Evolutionary conservation across 1,140 invertebrate genomes (phyloP), one percentile per base, ranked within the genome.

Genomic region (Rhynchophorus ferrugineus): DNA sequence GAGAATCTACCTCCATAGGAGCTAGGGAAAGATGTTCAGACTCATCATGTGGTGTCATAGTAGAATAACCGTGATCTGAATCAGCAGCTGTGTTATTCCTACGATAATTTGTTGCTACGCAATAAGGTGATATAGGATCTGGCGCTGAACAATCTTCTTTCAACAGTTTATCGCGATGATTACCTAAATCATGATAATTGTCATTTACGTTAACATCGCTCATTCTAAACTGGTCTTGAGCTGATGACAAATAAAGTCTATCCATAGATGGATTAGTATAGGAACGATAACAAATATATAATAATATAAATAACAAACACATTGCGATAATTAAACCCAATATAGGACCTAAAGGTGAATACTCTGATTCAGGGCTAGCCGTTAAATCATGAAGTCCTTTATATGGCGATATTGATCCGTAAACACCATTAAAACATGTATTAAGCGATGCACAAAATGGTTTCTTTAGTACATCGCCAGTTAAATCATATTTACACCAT

Each of bases 1-100:
- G 69, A 21, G 76, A 69, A 50, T 80, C 71, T 29, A 78, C 73
- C 61, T 82, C 80, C 20, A 78, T 76, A 3, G 80, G 71, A 13
- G 83, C 83, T 55, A 88, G 85, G 6, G 83, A 84, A 38, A 84
- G 79, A 56, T 86, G 83, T 62, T 91, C 89, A 2, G 80, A 82
- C 19, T 77, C 77, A 64, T 95, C 91, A 59, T 92, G 89, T 87
- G 54, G 89, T 0, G 90, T 94, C 91, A 95, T 95, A 0, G 91
- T 95, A 13, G 89, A 93, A 67, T 95, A 95, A 2, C 92, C 92
- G 67, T 94, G 89, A 72, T 95, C 92, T 21, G 89, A 92, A 59
- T 92, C 90, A 3, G 85, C 87, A 6, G 84, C 81, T 13, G 84
- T 82, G 16, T 87, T 84, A 9, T 85, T 83, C 36, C 89, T 74